Conservation (phyloP, 2,888 invertebrate species). For the Ophioninae sp. region DNA sequence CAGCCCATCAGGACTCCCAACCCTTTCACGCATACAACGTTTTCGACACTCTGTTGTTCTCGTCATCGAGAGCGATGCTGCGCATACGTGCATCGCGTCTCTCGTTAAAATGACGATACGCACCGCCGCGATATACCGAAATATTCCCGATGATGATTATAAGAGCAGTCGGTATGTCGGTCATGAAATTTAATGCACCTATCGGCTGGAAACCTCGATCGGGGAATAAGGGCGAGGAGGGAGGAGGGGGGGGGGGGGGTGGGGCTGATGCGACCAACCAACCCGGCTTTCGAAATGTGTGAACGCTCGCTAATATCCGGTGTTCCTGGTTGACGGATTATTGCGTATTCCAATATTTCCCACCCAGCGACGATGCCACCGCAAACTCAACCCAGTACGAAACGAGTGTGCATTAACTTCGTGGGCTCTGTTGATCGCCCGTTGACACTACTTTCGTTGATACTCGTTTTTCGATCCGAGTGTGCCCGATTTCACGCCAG, state of each 20-base stretch:
- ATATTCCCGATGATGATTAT: slow-evolving; percentile 58
- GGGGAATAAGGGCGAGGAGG: neutral
- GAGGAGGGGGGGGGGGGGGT: neutral
- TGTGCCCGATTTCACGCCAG: neutral
- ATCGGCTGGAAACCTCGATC: neutral
- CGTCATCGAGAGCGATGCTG: slow-evolving; percentile 20
- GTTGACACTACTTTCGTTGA: slow-evolving; percentile 6
- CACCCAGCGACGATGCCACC: neutral
- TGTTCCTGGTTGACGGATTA: slow-evolving; percentile 44
- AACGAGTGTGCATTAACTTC: slow-evolving; percentile 33
- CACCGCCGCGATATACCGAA: slow-evolving; percentile 41
- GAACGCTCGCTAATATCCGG: slow-evolving; percentile 34
- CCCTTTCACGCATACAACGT: slow-evolving; percentile 17
- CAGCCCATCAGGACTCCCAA: slow-evolving; percentile 14
- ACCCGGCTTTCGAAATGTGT: neutral
- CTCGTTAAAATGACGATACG: slow-evolving; percentile 21
- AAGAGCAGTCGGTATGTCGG: slow-evolving; percentile 60
- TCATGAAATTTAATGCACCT: slow-evolving; percentile 62
- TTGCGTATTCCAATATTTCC: slow-evolving; percentile 28
- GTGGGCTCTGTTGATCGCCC: slow-evolving; percentile 4
- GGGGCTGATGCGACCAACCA: slow-evolving; percentile 6
- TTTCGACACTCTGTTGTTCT: slow-evolving; percentile 63
- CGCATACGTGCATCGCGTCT: slow-evolving; percentile 2
- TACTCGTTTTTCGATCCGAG: neutral
- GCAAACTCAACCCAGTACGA: slow-evolving; percentile 10